A percentile compares a stretch with the other conserved stretches of the same genome.
These are phyloP conservation scores for Campodea augens DNA, from an alignment of 1,140 invertebrate species.

Conservation along the genomic window DNA sequence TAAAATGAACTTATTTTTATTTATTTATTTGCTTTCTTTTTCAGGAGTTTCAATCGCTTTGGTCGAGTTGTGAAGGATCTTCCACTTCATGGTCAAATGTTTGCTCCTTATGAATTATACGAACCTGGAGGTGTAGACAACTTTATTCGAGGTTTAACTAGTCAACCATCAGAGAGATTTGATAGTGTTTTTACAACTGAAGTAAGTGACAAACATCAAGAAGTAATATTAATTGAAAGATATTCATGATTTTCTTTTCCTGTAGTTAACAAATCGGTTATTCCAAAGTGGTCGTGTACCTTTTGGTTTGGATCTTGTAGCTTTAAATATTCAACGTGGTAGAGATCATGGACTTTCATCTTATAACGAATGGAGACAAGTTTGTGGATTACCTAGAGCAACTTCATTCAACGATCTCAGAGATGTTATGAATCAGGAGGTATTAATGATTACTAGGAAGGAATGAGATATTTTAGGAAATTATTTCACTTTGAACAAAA, in stretches of 20 bases:
- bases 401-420: slow-evolving; percentile 32
- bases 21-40: slow-evolving; percentile 5
- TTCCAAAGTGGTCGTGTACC: slow-evolving; percentile 27
- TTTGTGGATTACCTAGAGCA: slow-evolving; percentile 34
- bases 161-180: slow-evolving; percentile 29
- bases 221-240: background rate
- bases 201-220: slow-evolving; percentile 17
- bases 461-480: background rate
- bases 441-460: slow-evolving; percentile 21
- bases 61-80: slow-evolving; percentile 28
- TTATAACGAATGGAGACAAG: slow-evolving; percentile 44
- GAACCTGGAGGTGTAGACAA: slow-evolving; percentile 26
- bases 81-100: slow-evolving; percentile 31
- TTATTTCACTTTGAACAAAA: background rate
- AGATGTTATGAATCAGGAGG: slow-evolving; percentile 32
- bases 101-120: slow-evolving; percentile 30
- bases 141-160: slow-evolving; percentile 31
- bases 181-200: slow-evolving; percentile 33
- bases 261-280: slow-evolving; percentile 36
- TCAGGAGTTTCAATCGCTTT: slow-evolving; percentile 25
- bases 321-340: slow-evolving; percentile 47
- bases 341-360: slow-evolving; percentile 44
- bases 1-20: slow-evolving; percentile 4
- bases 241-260: slow-evolving; percentile 6
- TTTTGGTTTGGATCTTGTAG: slow-evolving; percentile 42